Conservation (phyloP, 1,140 invertebrate species). For the Macrotrachela quadricornifera region DNA sequence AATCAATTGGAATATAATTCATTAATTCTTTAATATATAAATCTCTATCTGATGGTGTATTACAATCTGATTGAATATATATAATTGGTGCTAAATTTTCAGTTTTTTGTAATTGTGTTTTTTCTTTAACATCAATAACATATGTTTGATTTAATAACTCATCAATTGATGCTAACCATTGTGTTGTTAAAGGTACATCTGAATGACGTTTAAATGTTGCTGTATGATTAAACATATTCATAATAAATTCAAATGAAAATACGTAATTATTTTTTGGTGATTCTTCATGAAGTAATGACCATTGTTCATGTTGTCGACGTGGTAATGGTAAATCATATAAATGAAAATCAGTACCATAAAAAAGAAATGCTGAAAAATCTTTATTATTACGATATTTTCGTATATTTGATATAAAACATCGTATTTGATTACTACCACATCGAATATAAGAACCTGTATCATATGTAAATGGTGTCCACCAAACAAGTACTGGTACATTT, state of each 20-base stretch:
- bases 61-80: conserved; percentile 57
- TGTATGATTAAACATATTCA: conserved; percentile 50
- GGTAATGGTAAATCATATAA: conserved; percentile 46
- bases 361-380: conserved; percentile 35
- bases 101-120: conserved; percentile 17
- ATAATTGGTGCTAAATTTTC: conserved; percentile 40
- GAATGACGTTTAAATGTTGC: conserved; percentile 55
- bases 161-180: conserved; percentile 40
- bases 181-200: conserved; percentile 47
- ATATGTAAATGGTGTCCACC: conserved; percentile 41
- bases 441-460: conserved; percentile 22
- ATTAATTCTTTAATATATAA: conserved; percentile 47
- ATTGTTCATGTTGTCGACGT: conserved; percentile 36
- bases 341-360: conserved; percentile 48
- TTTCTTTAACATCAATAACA: conserved; percentile 36
- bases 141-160: conserved; percentile 38
- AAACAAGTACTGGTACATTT: conserved; percentile 33
- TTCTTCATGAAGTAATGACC: conserved; percentile 63
- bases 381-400: conserved; percentile 20
- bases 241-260: conserved; percentile 35
- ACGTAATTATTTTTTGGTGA: conserved; percentile 57
- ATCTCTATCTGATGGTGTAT: conserved; percentile 52
- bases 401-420: conserved; percentile 37
- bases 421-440: conserved; percentile 25
- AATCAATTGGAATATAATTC: conserved; percentile 40